These are phyloP conservation scores for Meloe dianella DNA, from an alignment of 2,888 invertebrate species.

Conservation along the genomic window DNA sequence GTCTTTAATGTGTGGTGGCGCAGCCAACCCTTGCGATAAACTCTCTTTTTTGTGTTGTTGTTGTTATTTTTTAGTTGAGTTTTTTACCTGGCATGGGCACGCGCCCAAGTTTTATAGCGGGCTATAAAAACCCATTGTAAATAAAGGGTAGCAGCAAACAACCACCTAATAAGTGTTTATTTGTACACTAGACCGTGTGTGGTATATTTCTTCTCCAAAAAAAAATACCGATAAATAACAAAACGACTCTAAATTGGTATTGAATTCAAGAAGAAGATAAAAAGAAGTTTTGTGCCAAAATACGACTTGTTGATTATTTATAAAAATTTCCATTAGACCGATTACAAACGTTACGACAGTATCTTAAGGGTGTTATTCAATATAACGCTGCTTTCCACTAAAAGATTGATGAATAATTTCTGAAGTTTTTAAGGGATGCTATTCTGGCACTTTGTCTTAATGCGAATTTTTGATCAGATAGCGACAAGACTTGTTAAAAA, in stretches of 20 bases:
- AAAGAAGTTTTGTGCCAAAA: not conserved
- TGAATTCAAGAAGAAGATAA: not conserved
- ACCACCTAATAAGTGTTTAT: constrained; percentile 34
- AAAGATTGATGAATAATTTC: constrained; percentile 52
- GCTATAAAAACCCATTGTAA: constrained; percentile 49
- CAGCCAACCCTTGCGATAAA: constrained; percentile 50
- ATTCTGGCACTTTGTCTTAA: constrained; percentile 31
- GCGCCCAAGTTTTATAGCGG: constrained; percentile 40
- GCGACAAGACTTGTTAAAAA: constrained; percentile 27
- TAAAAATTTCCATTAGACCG: constrained; percentile 32
- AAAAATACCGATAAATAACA: constrained; percentile 9
- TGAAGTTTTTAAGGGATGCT: constrained; percentile 46
- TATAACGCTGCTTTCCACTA: constrained; percentile 34
- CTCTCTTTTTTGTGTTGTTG: constrained; percentile 38
- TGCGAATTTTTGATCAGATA: constrained; percentile 38
- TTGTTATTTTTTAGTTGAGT: constrained; percentile 14
- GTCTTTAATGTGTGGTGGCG: constrained; percentile 37
- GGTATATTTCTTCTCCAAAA: not conserved
- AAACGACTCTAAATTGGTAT: not conserved
- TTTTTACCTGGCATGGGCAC: constrained; percentile 18
- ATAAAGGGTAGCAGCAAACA: constrained; percentile 48
- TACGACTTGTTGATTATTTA: constrained; percentile 32
- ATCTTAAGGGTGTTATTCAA: constrained; percentile 27
- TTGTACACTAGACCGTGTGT: constrained; percentile 19
- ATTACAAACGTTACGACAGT: constrained; percentile 32